phyloP scores from a whole-genome alignment of 2,797 vertebrate genomes.

The Anguilla marmorata region DNA sequence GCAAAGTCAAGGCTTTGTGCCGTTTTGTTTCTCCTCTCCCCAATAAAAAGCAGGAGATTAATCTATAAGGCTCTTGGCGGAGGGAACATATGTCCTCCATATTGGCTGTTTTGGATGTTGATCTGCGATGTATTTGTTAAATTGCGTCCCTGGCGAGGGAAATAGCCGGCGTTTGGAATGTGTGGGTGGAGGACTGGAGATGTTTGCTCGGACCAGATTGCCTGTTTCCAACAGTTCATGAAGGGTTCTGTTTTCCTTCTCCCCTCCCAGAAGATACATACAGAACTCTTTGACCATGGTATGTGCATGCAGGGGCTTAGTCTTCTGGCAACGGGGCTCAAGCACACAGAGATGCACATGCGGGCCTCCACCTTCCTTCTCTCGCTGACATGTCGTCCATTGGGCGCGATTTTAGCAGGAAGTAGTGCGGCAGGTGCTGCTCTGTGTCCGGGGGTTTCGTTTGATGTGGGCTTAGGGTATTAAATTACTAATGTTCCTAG shows the following conservation, averaged over 20 bases:
- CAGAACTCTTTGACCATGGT: background rate
- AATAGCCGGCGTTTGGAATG: background rate
- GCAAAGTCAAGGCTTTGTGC: background rate
- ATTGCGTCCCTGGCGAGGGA: slow-evolving; percentile 2
- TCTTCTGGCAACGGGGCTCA: slow-evolving; percentile 14
- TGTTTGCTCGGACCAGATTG: slow-evolving; percentile 13
- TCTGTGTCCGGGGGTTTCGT: background rate
- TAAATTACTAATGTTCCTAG: background rate
- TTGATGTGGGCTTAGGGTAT: background rate
- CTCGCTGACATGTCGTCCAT: background rate
- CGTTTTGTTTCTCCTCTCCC: background rate
- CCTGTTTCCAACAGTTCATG: slow-evolving; percentile 18
- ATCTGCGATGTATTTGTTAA: slow-evolving; percentile 24
- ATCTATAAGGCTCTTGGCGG: background rate
- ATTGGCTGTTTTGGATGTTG: slow-evolving; percentile 21
- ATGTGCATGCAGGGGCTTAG: slow-evolving; percentile 30
- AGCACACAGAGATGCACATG: background rate
- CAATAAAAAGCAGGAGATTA: slow-evolving; percentile 7
- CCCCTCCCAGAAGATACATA: background rate
- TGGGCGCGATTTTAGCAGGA: background rate
- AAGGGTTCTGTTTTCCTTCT: slow-evolving; percentile 5
- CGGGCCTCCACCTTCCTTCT: background rate
- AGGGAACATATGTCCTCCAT: slow-evolving; percentile 26
- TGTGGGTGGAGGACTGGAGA: slow-evolving; percentile 11
- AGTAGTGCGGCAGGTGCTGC: background rate